Base-by-base conservation (phyloP, 2,113 vertebrate genomes). In the Terrapene triunguis region DNA sequence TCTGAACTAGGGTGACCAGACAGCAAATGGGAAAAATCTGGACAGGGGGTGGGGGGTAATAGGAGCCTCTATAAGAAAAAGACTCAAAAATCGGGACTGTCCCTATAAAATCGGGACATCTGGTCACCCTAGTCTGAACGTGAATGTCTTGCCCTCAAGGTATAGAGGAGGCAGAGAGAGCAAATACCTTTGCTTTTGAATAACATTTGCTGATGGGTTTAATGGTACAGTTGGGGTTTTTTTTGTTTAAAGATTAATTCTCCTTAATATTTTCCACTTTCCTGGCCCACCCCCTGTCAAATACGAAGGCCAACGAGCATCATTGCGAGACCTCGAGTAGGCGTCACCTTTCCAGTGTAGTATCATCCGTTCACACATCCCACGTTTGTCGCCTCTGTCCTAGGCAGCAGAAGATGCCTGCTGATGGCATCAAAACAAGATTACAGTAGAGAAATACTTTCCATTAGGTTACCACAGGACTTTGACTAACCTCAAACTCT, bases 291-390 rank as follows among this genome's bases (percentile, higher is more conserved):
- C 57, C 55, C 51, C 32, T 21, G 48, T 4, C 35, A 82, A 88
- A 53, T 3, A 87, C 69, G 48, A 91, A 94, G 78, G 62, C 81
- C 84, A 90, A 76, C 25, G 89, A 94, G 19, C 95, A 92, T 91
- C 95, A 88, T 3, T 80, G 69, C 50, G 55, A 96, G 86, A 82
- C 78, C 91, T 95, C 53, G 8, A 16, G 53, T 85, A 54, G 13
- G 95, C 92, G 96, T 80, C 88, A 50, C 85, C 94, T 95, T 92
- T 91, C 94, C 88, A 0, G 85, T 82, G 89, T 0, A 11, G 92
- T 80, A 89, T 91, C 81, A 84, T 88, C 53, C 82, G 83, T 92
- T 97, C 95, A 94, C 96, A 97, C 97, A 96, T 97, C 97, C 97
- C 94, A 97, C 97, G 22, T 92, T 29, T 3, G 0, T 10, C 54